A percentile compares a stretch with the other conserved stretches of the same genome.
Conservation (phyloP, 23 tunicate species). For the Halocynthia roretzi region DNA sequence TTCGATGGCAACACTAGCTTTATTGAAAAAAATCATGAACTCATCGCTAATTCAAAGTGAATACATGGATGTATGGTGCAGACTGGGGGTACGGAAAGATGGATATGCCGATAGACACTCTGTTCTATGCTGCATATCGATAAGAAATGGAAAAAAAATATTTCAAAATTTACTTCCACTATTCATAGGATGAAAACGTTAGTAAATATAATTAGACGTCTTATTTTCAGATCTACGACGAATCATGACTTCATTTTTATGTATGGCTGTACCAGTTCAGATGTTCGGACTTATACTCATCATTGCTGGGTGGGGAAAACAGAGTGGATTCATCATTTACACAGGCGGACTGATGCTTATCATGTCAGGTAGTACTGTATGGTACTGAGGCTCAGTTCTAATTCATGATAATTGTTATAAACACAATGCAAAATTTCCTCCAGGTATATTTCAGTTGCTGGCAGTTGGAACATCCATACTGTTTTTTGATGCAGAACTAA, state of each 20-base stretch:
- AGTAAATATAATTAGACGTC: background rate
- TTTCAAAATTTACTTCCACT: background rate
- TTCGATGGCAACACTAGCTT: no score
- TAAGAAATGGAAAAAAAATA: no score
- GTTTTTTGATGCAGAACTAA: conserved; percentile 16
- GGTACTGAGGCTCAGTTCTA: background rate
- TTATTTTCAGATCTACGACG: conserved; percentile 26
- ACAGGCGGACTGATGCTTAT: conserved; percentile 36
- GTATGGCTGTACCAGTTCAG: conserved; percentile 25
- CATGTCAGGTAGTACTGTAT: conserved; percentile 28
- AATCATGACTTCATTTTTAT: conserved; percentile 30
- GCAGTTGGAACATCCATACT: conserved; percentile 26
- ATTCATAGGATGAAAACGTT: background rate
- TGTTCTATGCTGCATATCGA: no score
- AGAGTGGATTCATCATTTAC: conserved; percentile 20
- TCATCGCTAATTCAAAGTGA: no score
- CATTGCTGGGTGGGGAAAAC: conserved; percentile 22
- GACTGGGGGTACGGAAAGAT: no score
- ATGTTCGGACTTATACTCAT: conserved; percentile 20
- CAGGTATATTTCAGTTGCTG: conserved; percentile 36
- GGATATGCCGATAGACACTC: no score
- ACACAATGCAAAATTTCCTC: background rate
- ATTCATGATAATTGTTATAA: background rate
- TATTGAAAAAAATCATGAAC: no score
- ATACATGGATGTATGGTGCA: no score